Base-by-base conservation (phyloP, 2,888 invertebrate species). In the Strigamia maritima region DNA sequence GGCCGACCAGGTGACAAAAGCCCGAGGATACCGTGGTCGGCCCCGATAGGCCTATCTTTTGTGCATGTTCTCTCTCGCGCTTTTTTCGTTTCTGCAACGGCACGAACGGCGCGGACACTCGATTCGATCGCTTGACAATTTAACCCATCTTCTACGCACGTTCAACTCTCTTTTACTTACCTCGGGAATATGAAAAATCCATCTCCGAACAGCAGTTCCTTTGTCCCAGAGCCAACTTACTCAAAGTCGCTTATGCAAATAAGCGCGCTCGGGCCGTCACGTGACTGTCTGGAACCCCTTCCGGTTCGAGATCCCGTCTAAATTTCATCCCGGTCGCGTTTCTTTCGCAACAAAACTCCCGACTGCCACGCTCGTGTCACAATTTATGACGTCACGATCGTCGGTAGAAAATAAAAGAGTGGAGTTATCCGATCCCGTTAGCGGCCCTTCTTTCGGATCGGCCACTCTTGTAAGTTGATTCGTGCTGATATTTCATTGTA, bases 181-280 rank as follows among this genome's bases (percentile, higher is more conserved):
- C 79, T 75, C 79, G 74, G n/a, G 74, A 79, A 74, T 28, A 54
- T 28, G 74, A 70, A 75, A 79, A 79, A 79, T 79, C 75, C 75
- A 24, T 75, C 79, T 70, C 54, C 79, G 44, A 79, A 75, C 75
- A 74, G 28, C 75, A 79, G 79, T 79, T 79, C 79, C 79, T 79
- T 79, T 79, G 79, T 79, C 79, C 79, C 79, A 75, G 75, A 70
- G 44, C 54, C 79, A 79, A 79, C 79, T 79, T 75, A 75, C 79
- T 75, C 79, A 70, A 79, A 79, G 74, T 79, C 79, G 79, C 79
- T 79, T 79, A 79, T 79, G 79, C 79, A 79, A 79, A 79, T 79
- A 79, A 79, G 79, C 79, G 38, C 79, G 79, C 79, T 79, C 74
- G 40, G 38, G 38, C 38, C 38, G 44, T 79, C 79, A 79, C 79